phyloP scores from a whole-genome alignment of 2,888 invertebrate species.

The Dusona sp. region DNA sequence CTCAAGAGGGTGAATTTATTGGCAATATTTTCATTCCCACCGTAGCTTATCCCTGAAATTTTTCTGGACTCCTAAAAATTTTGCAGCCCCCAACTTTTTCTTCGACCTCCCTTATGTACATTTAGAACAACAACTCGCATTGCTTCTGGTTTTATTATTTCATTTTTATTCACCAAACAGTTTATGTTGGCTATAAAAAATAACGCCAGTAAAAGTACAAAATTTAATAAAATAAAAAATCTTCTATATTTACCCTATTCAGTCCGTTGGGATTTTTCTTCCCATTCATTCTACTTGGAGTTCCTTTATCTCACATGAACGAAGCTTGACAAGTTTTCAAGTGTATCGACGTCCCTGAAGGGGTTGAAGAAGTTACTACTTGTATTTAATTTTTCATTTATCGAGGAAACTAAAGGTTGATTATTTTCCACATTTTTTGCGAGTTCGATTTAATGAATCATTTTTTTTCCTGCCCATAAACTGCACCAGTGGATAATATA shows the following conservation, averaged over 20 bases:
- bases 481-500: not conserved
- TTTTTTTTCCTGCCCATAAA: not conserved
- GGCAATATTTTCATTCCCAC: slow-evolving; percentile 60
- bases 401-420: not conserved
- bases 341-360: not conserved
- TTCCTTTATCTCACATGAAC: not conserved
- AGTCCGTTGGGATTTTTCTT: not conserved
- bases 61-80: slow-evolving; percentile 7
- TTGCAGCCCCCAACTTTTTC: slow-evolving; percentile 30
- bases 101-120: not conserved
- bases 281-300: not conserved
- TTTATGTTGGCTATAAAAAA: not conserved
- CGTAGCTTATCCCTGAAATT: slow-evolving; percentile 45
- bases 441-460: not conserved
- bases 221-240: not conserved
- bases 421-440: not conserved
- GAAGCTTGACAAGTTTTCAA: not conserved
- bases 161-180: not conserved
- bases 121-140: not conserved
- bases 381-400: not conserved
- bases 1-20: slow-evolving; percentile 57
- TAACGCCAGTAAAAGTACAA: not conserved
- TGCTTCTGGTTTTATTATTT: not conserved
- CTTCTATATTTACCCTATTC: not conserved
- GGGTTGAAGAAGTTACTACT: not conserved